Evolutionary conservation across 2,888 invertebrate species (phyloP), one percentile per base, ranked within the genome.

Genomic region (Acheta domesticus): DNA sequence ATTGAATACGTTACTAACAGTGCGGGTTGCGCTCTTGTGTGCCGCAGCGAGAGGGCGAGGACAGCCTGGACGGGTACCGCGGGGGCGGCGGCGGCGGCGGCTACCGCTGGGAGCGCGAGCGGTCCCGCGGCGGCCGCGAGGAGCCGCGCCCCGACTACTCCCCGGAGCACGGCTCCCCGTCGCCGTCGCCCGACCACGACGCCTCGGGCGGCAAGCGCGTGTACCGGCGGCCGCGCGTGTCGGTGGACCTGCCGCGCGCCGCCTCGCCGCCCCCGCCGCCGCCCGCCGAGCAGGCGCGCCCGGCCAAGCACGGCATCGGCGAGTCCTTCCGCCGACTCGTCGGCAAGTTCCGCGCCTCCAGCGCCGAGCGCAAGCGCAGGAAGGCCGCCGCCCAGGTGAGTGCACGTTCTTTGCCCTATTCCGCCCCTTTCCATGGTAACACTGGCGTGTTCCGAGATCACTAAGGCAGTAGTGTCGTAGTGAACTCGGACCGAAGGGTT

Each of bases 271-370:
- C 79, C 75, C 77, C 78, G 49, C 76, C 79, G 49, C 36, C 76
- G 20, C n/a, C 49, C 48, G 73, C 62, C 14, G 75, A 80, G 78
- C 80, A 16, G 75, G 80, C 49, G 76, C 76, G 14, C 77, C 80
- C 73, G 77, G 79, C 82, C 36, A 88, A 89, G 79, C 87, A 87
- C 80, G 87, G 91, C 81, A 92, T 93, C 85, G 94, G 94, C 78
- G 94, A 95, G 85, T 94, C 94, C 23, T 92, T 95, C 84, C 90
- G 94, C 83, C 94, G 94, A 87, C 87, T 95, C 82, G 94, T 95
- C 21, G 94, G 94, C 80, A 94, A 94, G 87, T 92, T 95, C 80
- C 91, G 94, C 8, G 94, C 94, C 20, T 93, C 92, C 23, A 89
- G 94, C 87, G 90, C 90, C 83, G 90, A 92, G 87, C 88, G 92